Evolutionary conservation across 2,888 invertebrate genomes (phyloP), one percentile per base, ranked within the genome.

Genomic region (Blastobasis adustella): DNA sequence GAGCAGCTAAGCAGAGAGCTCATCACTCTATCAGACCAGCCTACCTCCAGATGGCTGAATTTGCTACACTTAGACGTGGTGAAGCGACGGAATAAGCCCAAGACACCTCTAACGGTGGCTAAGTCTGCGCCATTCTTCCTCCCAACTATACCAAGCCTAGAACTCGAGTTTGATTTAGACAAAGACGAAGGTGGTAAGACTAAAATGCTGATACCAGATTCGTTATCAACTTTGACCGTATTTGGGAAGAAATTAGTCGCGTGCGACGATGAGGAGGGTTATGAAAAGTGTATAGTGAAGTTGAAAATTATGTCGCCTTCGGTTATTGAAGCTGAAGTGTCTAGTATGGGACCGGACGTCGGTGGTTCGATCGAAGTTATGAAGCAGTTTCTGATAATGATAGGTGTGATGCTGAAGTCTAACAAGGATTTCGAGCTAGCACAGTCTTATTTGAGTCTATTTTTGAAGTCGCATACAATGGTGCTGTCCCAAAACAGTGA

Each of bases 111-210:
- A 0, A 96, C 96, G 67, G 91, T 91, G 2, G 94, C 96, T 0
- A 96, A 96, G 79, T 92, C 94, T 0, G 98, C 98, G 0, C 99
- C 99, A 0, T 99, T 99, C 88, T 99, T 99, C 76, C 85, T 99
- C 49, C 98, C 98, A 0, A 98, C 98, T 0, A 90, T 98, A 52
- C 92, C 96, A 0, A 94, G 95, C 1, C 84, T 97, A 10, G 93
- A 95, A 62, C 81, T 96, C 5, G 93, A 94, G 72, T 98, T 98
- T 76, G 95, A 95, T 72, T 73, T 94, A 4, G 86, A 90, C 4
- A 79, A 89, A 51, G 77, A 81, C 0, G 65, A 79, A 1, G 71
- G 73, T 10, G 65, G 74, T 36, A 73, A 76, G 1, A 90, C 90
- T 5, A 91, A 90, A 67, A 63, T 93, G 4, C 62, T 91, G 39